Evolutionary conservation across 2,888 invertebrate species (phyloP).

Genomic region (Subacronicta megacephala): DNA sequence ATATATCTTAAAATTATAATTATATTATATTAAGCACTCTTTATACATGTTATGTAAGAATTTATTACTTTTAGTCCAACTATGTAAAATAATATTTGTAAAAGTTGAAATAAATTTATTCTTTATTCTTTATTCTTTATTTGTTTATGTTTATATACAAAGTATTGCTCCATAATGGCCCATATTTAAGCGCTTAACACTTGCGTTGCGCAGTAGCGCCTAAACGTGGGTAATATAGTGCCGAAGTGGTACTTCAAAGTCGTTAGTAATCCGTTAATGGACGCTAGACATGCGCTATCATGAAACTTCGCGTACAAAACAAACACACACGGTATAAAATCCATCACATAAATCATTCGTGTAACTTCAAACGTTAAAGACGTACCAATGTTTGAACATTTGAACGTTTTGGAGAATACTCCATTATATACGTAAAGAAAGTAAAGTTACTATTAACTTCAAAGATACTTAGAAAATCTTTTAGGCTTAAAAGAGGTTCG

Average conservation of each 20-base stretch:
- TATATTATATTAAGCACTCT: too few relatives aligned
- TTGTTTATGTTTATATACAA: too few relatives aligned
- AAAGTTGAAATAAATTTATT: too few relatives aligned
- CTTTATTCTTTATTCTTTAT: too few relatives aligned
- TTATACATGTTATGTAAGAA: too few relatives aligned
- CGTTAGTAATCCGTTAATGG: conserved; percentile 42
- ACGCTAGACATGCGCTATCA: conserved; percentile 21
- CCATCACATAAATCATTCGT: neutral
- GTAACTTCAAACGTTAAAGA: neutral
- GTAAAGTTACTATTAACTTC: neutral
- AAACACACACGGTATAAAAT: neutral
- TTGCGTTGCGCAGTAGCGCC: conserved; percentile 10
- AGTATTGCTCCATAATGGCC: neutral
- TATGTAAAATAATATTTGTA: too few relatives aligned
- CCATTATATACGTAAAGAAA: too few relatives aligned
- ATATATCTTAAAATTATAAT: too few relatives aligned
- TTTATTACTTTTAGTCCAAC: too few relatives aligned
- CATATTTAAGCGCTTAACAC: conserved; percentile 6
- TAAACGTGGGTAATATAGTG: conserved; percentile 10
- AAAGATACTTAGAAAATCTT: conserved; percentile 34
- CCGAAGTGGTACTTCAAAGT: conserved; percentile 17
- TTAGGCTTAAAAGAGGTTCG: conserved; percentile 23
- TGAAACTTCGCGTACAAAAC: conserved; percentile 4
- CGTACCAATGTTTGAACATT: neutral
- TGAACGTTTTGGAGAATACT: neutral